Conservation (phyloP, 2,888 invertebrate species). For the Orthonychiurus folsomi region DNA sequence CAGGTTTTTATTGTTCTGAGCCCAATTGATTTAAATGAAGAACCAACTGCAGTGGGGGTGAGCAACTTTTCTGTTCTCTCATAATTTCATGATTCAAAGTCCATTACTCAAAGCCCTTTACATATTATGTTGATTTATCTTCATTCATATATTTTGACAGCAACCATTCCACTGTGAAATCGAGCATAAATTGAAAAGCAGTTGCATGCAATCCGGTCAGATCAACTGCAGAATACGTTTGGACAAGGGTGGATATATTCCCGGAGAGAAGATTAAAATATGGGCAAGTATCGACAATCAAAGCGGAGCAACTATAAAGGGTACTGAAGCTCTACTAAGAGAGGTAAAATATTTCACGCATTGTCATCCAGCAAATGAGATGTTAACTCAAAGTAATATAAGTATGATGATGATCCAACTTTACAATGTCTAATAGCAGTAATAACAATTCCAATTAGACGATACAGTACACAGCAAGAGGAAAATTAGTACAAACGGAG, state of each 20-base stretch:
- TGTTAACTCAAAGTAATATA: no score
- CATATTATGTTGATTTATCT: neutral
- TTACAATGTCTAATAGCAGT: no score
- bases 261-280: conserved; percentile 83
- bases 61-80: conserved; percentile 46
- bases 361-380: no score
- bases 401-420: no score
- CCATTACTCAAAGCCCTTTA: neutral
- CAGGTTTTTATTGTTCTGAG: conserved; percentile 97
- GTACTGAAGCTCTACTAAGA: conserved; percentile 74
- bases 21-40: conserved; percentile 83
- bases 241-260: conserved; percentile 87
- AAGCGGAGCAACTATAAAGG: conserved; percentile 73
- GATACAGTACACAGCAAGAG: conserved; percentile 77
- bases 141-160: conserved; percentile 45
- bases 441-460: conserved; percentile 58
- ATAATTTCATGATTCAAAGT: neutral
- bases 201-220: conserved; percentile 78
- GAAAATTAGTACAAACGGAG: conserved; percentile 77
- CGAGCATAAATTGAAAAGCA: conserved; percentile 79
- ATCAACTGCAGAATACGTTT: conserved; percentile 76
- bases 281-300: conserved; percentile 75
- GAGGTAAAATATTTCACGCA: conserved; percentile 49
- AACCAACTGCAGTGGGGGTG: conserved; percentile 77
- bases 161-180: conserved; percentile 85